Conservation (phyloP, 2,113 vertebrate species). For the Labeo rohita region DNA sequence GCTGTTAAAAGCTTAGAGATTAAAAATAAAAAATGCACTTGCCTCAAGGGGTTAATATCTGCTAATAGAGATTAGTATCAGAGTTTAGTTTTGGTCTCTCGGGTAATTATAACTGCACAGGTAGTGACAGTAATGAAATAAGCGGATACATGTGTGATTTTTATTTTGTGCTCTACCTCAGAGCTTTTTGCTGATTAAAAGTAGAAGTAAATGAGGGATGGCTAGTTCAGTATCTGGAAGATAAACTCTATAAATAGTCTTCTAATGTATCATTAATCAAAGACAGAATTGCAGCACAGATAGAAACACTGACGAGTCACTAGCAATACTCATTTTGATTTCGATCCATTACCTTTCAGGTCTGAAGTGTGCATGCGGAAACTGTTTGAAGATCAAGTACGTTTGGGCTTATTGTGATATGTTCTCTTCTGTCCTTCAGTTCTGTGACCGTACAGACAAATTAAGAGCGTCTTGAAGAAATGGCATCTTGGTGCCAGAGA, state of each 20-base stretch:
- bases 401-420: neutral
- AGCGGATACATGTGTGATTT: neutral
- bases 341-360: neutral
- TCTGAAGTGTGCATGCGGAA: neutral
- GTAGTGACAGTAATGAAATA: constrained; percentile 1
- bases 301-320: constrained; percentile 58
- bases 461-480: constrained; percentile 11
- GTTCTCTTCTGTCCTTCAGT: constrained; percentile 21
- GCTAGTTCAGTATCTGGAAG: neutral
- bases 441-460: neutral
- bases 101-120: constrained; percentile 47
- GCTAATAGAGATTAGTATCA: constrained; percentile 26
- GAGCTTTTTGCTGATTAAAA: constrained; percentile 3
- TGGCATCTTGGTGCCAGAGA: constrained; percentile 41
- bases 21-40: constrained; percentile 11
- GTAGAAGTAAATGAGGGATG: neutral
- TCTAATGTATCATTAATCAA: constrained; percentile 70
- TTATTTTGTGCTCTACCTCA: neutral
- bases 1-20: neutral
- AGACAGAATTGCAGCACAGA: constrained; percentile 64
- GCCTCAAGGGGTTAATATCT: constrained; percentile 28
- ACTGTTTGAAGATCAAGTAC: neutral
- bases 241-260: constrained; percentile 37
- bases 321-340: constrained; percentile 1
- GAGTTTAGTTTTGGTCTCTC: constrained; percentile 40